Conservation (phyloP, 2,888 invertebrate genomes). For the Prosopocoilus inquinatus region DNA sequence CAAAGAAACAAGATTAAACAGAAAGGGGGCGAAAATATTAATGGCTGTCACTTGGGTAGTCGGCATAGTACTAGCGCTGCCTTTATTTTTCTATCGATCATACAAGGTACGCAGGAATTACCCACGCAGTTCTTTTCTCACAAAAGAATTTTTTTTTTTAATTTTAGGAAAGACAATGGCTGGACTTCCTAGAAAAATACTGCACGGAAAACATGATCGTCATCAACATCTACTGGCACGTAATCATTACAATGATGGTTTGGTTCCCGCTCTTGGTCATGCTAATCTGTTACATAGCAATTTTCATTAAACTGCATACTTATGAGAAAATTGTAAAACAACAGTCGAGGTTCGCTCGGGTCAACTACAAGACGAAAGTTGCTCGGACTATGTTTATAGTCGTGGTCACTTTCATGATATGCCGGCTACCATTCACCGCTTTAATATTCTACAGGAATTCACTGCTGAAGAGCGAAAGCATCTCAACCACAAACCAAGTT, state of each 20-base stretch:
- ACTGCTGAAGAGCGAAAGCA: constrained; percentile 45
- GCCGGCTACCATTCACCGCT: constrained; percentile 73
- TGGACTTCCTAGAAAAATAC: constrained; percentile 71
- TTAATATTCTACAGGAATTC: constrained; percentile 65
- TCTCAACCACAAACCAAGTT: constrained; percentile 39
- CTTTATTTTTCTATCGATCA: constrained; percentile 62
- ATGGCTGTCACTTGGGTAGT: constrained; percentile 67
- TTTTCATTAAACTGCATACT: constrained; percentile 66
- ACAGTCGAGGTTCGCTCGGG: constrained; percentile 61
- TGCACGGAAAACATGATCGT: constrained; percentile 68
- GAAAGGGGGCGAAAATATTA: constrained; percentile 62
- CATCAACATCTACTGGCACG: constrained; percentile 74
- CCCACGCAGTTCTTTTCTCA: no score
- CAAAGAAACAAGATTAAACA: constrained; percentile 66
- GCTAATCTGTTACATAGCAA: constrained; percentile 70
- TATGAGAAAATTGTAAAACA: constrained; percentile 63
- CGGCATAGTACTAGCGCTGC: constrained; percentile 62
- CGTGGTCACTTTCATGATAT: constrained; percentile 63
- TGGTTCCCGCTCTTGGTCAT: constrained; percentile 76
- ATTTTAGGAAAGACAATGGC: constrained; percentile 68
- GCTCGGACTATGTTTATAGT: constrained; percentile 70
- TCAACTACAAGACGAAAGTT: constrained; percentile 66
- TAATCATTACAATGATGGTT: constrained; percentile 70
- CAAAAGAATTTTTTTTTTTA: no score
- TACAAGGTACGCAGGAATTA: constrained; percentile 56